These are phyloP conservation scores for Tuberolachnus salignus DNA, from an alignment of 2,888 invertebrate species.

Conservation along the genomic window DNA sequence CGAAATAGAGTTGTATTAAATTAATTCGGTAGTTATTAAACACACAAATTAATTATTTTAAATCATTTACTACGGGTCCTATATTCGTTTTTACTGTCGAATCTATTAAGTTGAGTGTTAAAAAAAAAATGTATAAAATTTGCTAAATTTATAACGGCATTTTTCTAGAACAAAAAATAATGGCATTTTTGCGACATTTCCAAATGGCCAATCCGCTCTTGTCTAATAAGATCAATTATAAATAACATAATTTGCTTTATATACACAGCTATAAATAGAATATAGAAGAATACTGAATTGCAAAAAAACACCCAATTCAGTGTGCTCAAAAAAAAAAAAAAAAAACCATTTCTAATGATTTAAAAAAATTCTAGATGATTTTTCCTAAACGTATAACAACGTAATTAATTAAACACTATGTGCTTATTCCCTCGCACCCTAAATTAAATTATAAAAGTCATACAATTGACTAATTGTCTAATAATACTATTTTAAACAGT, in stretches of 20 bases:
- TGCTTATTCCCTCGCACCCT: background rate
- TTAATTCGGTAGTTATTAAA: too few species aligned
- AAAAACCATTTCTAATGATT: background rate
- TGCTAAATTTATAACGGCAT: too few species aligned
- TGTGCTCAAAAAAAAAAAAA: background rate
- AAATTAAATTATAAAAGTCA: background rate
- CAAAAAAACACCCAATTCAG: background rate
- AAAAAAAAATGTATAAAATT: too few species aligned
- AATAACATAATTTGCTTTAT: conserved; percentile 10
- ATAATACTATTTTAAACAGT: background rate
- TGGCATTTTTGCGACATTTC: too few species aligned
- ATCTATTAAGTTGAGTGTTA: too few species aligned
- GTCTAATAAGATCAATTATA: background rate
- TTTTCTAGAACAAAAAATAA: too few species aligned
- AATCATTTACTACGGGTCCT: too few species aligned
- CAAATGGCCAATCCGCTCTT: too few species aligned
- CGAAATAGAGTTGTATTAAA: too few species aligned
- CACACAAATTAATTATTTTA: too few species aligned
- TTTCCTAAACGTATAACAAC: background rate
- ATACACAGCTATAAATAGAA: conserved; percentile 13
- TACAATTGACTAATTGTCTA: background rate
- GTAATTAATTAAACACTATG: background rate
- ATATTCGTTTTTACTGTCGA: too few species aligned
- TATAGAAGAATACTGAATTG: conserved; percentile 1
- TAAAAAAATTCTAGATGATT: background rate